These are phyloP conservation scores for Netelia melanura DNA, from an alignment of 2,888 invertebrate species.

Conservation along the genomic window DNA sequence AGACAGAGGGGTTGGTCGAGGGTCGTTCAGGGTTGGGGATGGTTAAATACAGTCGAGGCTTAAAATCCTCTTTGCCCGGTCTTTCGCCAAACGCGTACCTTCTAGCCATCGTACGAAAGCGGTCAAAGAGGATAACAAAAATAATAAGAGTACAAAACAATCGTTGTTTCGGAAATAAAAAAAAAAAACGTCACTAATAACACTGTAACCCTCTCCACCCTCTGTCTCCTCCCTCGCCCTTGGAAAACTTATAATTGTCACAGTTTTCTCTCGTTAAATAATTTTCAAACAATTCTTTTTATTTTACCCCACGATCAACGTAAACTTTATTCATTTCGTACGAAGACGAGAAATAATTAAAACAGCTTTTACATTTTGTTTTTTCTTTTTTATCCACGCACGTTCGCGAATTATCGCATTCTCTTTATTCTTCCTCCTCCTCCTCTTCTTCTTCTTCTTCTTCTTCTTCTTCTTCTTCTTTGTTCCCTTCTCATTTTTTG, in stretches of 20 bases:
- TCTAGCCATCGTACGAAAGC: neutral
- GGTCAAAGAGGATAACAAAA: neutral
- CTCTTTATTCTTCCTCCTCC: neutral
- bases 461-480: neutral
- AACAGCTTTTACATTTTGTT: neutral
- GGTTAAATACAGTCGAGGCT: conserved; percentile 28
- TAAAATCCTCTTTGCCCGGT: neutral
- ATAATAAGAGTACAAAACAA: neutral
- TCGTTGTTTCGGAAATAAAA: no score
- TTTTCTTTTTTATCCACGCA: neutral
- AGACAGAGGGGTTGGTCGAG: conserved; percentile 9
- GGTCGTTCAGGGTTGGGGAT: no score
- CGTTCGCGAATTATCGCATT: neutral
- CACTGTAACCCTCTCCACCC: no score
- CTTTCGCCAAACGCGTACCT: neutral
- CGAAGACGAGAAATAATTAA: neutral
- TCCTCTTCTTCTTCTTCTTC: neutral
- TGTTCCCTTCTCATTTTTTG: neutral
- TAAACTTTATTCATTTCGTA: neutral
- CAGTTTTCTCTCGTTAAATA: no score
- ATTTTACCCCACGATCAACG: neutral
- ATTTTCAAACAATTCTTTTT: no score
- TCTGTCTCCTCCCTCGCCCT: no score
- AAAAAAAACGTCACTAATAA: no score
- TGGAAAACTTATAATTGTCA: no score